Evolutionary conservation across 2,113 vertebrate genomes (phyloP).

Genomic region (Platichthys flesus): DNA sequence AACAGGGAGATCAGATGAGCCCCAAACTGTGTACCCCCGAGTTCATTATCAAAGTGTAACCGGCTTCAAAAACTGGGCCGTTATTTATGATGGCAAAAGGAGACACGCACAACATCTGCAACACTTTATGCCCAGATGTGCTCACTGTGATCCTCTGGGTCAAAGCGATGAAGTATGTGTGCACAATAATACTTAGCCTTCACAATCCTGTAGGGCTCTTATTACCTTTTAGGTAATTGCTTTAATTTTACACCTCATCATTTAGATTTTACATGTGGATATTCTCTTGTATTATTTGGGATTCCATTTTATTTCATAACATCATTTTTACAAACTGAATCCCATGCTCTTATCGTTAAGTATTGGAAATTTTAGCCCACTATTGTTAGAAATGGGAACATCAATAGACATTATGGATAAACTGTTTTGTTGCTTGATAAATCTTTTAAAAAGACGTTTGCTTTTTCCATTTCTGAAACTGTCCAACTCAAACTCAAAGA

Average conservation of each 20-base stretch:
- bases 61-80: constrained; percentile 69
- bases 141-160: constrained; percentile 17
- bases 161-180: constrained; percentile 23
- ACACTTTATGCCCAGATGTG: constrained; percentile 66
- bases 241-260: background rate
- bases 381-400: background rate
- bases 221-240: constrained; percentile 1
- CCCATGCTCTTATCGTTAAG: background rate
- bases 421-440: no score
- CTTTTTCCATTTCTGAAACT: background rate
- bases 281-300: background rate
- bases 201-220: background rate
- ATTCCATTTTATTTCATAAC: background rate
- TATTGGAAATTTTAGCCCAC: no score
- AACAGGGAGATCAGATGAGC: constrained; percentile 61
- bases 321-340: background rate
- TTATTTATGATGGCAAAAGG: constrained; percentile 59
- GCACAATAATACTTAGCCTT: constrained; percentile 20
- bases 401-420: background rate
- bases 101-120: constrained; percentile 56
- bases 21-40: constrained; percentile 37
- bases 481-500: background rate
- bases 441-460: no score
- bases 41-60: constrained; percentile 58
- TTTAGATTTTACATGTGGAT: background rate